These are phyloP conservation scores for Eospalax fontanierii DNA, from an alignment of 2,797 vertebrate genomes.

Conservation along the genomic window DNA sequence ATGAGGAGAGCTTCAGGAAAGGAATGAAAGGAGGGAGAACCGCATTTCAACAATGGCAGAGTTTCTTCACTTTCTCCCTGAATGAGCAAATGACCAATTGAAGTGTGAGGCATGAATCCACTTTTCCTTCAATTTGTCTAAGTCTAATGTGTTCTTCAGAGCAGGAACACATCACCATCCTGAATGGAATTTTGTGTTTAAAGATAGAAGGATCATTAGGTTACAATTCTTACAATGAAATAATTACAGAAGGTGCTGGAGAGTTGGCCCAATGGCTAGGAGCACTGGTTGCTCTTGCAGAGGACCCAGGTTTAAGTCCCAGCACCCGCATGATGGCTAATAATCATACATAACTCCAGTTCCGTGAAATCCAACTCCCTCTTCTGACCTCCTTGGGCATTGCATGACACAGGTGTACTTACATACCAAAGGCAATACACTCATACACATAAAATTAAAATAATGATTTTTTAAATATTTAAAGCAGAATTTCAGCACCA, in stretches of 20 bases:
- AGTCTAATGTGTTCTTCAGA: neutral
- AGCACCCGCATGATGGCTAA: too few species aligned
- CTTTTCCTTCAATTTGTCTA: neutral
- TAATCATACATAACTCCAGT: too few species aligned
- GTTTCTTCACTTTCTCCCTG: neutral
- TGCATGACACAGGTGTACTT: too few species aligned
- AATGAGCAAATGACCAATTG: neutral
- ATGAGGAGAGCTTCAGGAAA: neutral
- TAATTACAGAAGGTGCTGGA: too few species aligned
- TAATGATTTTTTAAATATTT: neutral
- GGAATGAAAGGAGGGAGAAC: neutral
- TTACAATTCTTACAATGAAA: neutral
- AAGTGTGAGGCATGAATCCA: neutral
- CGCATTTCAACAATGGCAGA: neutral
- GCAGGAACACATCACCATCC: neutral
- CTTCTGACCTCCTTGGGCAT: too few species aligned
- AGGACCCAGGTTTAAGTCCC: too few species aligned
- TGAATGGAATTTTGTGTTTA: neutral
- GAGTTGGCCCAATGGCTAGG: too few species aligned
- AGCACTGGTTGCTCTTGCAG: too few species aligned
- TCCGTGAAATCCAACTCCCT: too few species aligned
- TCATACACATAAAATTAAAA: too few species aligned
- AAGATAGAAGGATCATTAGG: neutral
- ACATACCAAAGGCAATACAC: too few species aligned
- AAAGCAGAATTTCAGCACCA: constrained; percentile 3